Evolutionary conservation across 2,113 vertebrate genomes (phyloP).

Genomic region (Apodemus speciosus): DNA sequence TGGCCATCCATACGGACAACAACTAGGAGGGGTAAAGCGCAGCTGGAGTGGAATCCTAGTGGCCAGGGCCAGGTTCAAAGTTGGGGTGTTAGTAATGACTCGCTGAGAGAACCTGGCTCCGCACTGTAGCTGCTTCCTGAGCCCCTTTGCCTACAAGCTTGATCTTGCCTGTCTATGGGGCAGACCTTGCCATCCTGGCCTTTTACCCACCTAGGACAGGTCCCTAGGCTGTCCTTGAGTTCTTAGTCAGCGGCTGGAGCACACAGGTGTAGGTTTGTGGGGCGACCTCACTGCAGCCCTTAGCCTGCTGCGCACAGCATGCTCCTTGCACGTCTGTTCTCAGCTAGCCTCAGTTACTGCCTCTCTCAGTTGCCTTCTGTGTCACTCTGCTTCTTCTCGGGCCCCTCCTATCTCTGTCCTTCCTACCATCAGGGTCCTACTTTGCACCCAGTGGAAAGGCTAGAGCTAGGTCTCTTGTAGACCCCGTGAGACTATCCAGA

Average conservation of each 20-base stretch:
- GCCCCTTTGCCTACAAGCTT: neutral
- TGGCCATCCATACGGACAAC: neutral
- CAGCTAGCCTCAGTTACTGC: neutral
- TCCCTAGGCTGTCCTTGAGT: neutral
- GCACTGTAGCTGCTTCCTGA: neutral
- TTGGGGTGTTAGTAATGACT: neutral
- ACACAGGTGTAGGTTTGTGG: neutral
- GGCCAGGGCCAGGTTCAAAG: neutral
- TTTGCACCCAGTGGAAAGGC: neutral
- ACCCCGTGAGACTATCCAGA: neutral
- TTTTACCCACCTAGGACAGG: neutral
- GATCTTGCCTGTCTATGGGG: neutral
- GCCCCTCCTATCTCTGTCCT: neutral
- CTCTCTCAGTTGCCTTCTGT: neutral
- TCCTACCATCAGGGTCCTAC: neutral
- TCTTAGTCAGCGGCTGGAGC: neutral
- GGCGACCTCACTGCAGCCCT: neutral
- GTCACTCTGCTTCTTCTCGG: neutral
- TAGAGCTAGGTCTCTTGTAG: neutral
- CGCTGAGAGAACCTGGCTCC: neutral
- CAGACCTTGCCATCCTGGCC: neutral
- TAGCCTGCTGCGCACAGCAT: neutral
- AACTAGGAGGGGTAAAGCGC: neutral
- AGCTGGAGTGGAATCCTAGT: neutral
- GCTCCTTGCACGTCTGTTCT: neutral